Evolutionary conservation across 1,140 invertebrate genomes (phyloP), one percentile per base, ranked within the genome.

Genomic region (Achroia grisella): DNA sequence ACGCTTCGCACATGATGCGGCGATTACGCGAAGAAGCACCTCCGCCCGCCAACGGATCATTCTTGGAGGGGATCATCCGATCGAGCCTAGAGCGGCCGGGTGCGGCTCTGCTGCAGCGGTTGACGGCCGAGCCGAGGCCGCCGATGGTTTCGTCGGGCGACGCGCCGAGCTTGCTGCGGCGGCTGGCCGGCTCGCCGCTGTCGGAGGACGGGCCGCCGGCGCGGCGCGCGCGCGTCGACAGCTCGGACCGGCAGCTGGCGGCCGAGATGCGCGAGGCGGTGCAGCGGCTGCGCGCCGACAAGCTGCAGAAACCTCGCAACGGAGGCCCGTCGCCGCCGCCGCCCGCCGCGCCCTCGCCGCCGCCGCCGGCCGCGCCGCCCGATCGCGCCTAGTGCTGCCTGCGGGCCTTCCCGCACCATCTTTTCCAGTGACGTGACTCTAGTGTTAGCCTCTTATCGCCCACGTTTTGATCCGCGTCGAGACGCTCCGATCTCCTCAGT

Each of bases 1-100:
- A 94, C 70, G 93, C 93, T 1, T 91, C 92, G 8, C 93, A 94
- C 56, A 92, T 94, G 88, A 93, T 94, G 86, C 90, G 93, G 35
- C 89, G 92, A 15, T 77, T 94, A 35, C 91, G 93, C 52, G 93
- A 94, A 57, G 93, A 93, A 56, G 71, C 81, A 55, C 71, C 81
- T 39, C 68, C 81, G 53, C 79, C 87, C 2, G 88, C 90, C 4
- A 94, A 94, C 71, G 92, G 92, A 1, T 91, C 89, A 51, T 93
- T 94, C 66, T 78, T 94, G 39, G 93, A 94, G 62, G 93, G 92
- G 39, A 92, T 95, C 46, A 95, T 95, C 61, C 87, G 93, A 49
- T 93, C 93, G 52, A 93, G 90, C 61, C 81, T 94, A 13, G 92
- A 93, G 62, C 89, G 89, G 41, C 89, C 89, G 30, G 89, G 89